Evolutionary conservation across 2,888 invertebrate species (phyloP), one percentile per base, ranked within the genome.

Genomic region (Watsonalla cultraria): DNA sequence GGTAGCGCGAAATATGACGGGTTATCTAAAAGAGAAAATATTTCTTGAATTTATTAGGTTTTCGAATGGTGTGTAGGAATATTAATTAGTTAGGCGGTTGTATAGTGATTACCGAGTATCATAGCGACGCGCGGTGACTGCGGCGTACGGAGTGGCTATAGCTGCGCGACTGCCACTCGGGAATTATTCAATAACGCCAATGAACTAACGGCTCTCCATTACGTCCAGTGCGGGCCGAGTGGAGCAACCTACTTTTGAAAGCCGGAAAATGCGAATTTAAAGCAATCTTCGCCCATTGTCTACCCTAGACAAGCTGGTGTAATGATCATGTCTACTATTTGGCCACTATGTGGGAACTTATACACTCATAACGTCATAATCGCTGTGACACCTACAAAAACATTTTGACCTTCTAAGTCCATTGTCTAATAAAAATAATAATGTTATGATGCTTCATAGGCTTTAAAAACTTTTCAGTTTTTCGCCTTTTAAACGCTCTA

Each of bases 1-100:
- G 92, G 91, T 70, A 95, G 84, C 71, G 94, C 92, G 82, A 95
- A 95, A 80, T 95, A 95, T 60, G 95, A 95, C 48, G 95, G 95
- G 83, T 95, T 95, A 87, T 95, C 95, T 95, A 92, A 66, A 92
- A 90, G 80, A 88, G 76, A 68, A 60, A 52, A 45, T 5, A 52
- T 46, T 55, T 52, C 50, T 47, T 35, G 35, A 47, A n/a, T n/a
- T n/a, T n/a, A n/a, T n/a, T n/a, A n/a, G n/a, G n/a, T n/a, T n/a
- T n/a, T n/a, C n/a, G n/a, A n/a, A 24, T 24, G 24, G 24, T 24
- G 24, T 24, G 4, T 24, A 24, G 24, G 24, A 24, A 24, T 24
- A 24, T 24, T 24, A 37, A 8, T 37, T 24, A 24, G 24, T 24
- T 24, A 24, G 24, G 24, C 24, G 24, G 24, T 24, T 24, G 24